These are phyloP conservation scores for Drosophila miranda DNA, from an alignment of 1,140 invertebrate species.

Conservation along the genomic window DNA sequence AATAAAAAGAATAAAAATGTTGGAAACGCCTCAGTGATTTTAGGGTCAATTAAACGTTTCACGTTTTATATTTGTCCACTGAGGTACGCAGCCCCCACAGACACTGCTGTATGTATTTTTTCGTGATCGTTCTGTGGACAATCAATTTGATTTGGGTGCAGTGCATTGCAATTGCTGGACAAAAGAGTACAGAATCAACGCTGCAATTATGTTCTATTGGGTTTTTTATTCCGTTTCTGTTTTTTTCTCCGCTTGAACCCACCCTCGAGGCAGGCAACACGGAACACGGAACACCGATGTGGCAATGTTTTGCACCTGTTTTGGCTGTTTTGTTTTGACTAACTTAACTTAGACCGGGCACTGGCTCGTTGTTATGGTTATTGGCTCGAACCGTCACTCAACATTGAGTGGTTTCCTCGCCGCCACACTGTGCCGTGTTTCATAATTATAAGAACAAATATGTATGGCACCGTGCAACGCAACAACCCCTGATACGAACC, in stretches of 20 bases:
- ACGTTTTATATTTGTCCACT: conserved; percentile 63
- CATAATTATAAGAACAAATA: conserved; percentile 61
- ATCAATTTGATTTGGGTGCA: conserved; percentile 69
- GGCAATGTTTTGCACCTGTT: conserved; percentile 69
- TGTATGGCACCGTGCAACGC: conserved; percentile 18
- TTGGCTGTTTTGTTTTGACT: conserved; percentile 73
- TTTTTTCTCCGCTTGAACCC: conserved; percentile 37
- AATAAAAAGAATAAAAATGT: conserved; percentile 20
- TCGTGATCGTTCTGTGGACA: conserved; percentile 31
- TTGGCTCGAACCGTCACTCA: conserved; percentile 56
- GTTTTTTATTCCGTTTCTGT: conserved; percentile 28
- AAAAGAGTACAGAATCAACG: conserved; percentile 25
- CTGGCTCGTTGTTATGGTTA: conserved; percentile 72
- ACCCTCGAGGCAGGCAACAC: conserved; percentile 29
- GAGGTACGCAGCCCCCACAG: conserved; percentile 25
- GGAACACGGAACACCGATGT: conserved; percentile 22
- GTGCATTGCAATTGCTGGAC: conserved; percentile 35
- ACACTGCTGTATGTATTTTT: background rate
- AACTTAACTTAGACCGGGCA: conserved; percentile 55
- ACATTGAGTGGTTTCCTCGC: conserved; percentile 23
- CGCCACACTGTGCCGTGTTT: conserved; percentile 41
- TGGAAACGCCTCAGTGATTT: conserved; percentile 60
- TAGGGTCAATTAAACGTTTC: conserved; percentile 75
- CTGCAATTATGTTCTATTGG: conserved; percentile 74
- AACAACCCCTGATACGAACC: conserved; percentile 35